Base-by-base conservation (phyloP, 37 sponge, comb jelly and placozoan species). In the Amphimedon queenslandica region DNA sequence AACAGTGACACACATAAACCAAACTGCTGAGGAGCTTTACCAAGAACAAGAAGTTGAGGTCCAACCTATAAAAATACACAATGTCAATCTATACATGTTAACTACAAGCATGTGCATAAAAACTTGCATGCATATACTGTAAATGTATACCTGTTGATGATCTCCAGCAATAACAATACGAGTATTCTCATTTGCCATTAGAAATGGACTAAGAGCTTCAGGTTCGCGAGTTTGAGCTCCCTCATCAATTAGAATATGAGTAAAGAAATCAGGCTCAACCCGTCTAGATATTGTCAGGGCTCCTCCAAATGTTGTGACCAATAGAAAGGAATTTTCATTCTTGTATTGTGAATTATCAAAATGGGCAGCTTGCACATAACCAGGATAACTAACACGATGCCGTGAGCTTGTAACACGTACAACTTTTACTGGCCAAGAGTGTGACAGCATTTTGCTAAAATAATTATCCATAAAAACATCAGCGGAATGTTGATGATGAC, bases 201-300 rank as follows among this genome's bases (percentile, higher is more conserved):
- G 30, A 25, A 82, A 30, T 41, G 83, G 67, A 30, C 40, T 69
- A 34, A 82, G 30, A 21, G 71, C 43, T 38, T 82, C 83, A 32
- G 83, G 83, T 35, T 82, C 83, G 40, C 83, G 35, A 1, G 71
- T 23, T 58, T 82, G 83, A 27, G 76, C 83, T 30, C 76, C 83
- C 30, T 82, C 83, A 69, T 82, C 83, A 29, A 82, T 75, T 33
- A 82, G 64, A 55, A 82, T 82, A 57, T 82, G 76, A 36, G 83
- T 57, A 58, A 81, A 81, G 64, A 63, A 31, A 36, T 16, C 30
- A 38, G 60, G 4, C 11, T 28, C 24, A 4, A 5, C 5, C 27
- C 8, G 21, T 6, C 28, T n/a, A 11, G 61, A 11, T 6, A 63
- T 6, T n/a, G 35, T 53, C 5, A 68, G 58, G 0, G 79, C 74